Evolutionary conservation across 2,113 vertebrate genomes (phyloP).

Genomic region (Colinus virginianus): DNA sequence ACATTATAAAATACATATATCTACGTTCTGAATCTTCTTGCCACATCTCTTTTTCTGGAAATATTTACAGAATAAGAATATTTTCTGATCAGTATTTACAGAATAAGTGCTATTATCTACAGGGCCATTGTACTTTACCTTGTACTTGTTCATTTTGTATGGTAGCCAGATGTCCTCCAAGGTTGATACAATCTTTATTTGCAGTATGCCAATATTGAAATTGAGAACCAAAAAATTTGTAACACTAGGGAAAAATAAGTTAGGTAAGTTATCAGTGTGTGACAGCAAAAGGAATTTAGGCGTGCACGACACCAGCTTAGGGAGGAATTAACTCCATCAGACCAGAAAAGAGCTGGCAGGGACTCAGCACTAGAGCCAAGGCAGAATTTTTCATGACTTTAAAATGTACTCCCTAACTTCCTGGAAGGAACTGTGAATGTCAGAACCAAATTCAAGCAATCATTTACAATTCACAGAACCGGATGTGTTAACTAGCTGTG

Average conservation of each 20-base stretch:
- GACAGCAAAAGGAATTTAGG: neutral
- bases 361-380: neutral
- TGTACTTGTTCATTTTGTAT: constrained; percentile 82
- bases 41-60: neutral
- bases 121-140: constrained; percentile 73
- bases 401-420: neutral
- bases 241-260: constrained; percentile 79
- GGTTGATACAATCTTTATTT: constrained; percentile 74
- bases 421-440: neutral
- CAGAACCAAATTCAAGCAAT: neutral
- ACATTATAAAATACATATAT: neutral
- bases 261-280: neutral
- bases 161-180: constrained; percentile 87
- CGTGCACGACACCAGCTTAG: neutral
- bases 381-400: neutral
- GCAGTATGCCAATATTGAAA: constrained; percentile 79
- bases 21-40: neutral
- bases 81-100: neutral
- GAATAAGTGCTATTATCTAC: neutral
- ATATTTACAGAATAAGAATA: neutral
- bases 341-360: neutral
- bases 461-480: neutral
- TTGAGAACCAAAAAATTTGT: constrained; percentile 78
- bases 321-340: neutral
- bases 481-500: neutral